A percentile compares a stretch with the other conserved stretches of the same genome.
These are phyloP conservation scores for Cryptocephalus primarius DNA, from an alignment of 2,888 invertebrate species.

Conservation along the genomic window DNA sequence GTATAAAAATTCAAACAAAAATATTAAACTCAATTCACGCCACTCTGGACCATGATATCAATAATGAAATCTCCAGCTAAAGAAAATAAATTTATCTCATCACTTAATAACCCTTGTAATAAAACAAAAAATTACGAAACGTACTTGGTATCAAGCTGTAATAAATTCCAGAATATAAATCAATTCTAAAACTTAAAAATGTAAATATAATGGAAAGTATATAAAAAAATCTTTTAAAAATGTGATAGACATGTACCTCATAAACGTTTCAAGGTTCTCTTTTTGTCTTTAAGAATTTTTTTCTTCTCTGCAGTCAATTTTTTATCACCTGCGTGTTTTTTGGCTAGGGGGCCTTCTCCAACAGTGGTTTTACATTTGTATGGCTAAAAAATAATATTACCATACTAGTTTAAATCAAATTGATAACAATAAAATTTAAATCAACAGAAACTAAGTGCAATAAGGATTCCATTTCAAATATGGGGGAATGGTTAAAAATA, in stretches of 20 bases:
- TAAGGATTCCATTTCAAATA: no score
- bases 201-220: constrained; percentile 9
- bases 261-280: constrained; percentile 75
- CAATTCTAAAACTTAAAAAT: constrained; percentile 7
- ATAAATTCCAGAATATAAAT: constrained; percentile 3
- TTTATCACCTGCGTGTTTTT: constrained; percentile 78
- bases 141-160: background rate
- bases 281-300: constrained; percentile 70
- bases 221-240: constrained; percentile 8
- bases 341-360: constrained; percentile 60
- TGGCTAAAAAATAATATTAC: constrained; percentile 32
- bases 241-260: constrained; percentile 38
- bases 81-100: no score
- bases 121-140: background rate
- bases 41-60: no score
- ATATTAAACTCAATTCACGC: no score
- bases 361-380: constrained; percentile 42
- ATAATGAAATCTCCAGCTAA: no score
- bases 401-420: no score
- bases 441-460: no score
- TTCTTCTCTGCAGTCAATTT: constrained; percentile 55
- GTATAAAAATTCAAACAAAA: no score
- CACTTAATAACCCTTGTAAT: no score
- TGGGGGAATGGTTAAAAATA: no score
- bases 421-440: no score